A percentile compares a stretch with the other conserved stretches of the same genome.
phyloP scores from a whole-genome alignment of 1,140 invertebrate species.

The Scaptomyza hsui region DNA sequence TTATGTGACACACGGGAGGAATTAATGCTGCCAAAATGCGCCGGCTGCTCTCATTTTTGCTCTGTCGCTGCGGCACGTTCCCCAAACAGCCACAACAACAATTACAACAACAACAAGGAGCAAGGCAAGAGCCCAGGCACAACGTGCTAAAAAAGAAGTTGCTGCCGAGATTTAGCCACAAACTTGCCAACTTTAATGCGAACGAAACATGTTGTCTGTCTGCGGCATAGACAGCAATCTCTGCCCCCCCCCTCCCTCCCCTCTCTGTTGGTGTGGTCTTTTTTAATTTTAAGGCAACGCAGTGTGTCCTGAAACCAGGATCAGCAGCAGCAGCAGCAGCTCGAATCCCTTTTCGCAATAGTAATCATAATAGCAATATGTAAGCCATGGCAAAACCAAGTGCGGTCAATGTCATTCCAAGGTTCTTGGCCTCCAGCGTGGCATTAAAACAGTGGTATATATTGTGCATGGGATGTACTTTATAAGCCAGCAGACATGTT shows the following conservation, averaged over 20 bases:
- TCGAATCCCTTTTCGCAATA: conserved; percentile 12
- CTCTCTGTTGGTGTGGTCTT: background rate
- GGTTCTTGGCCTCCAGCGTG: background rate
- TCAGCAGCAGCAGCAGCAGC: background rate
- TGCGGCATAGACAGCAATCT: background rate
- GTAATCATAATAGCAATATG: conserved; percentile 42
- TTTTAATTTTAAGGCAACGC: conserved; percentile 21
- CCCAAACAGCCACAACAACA: conserved; percentile 56
- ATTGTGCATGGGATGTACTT: background rate
- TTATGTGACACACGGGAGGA: conserved; percentile 76
- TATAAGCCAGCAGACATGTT: no score
- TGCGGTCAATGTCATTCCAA: conserved; percentile 21
- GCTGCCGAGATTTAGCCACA: conserved; percentile 42
- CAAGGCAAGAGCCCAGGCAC: background rate
- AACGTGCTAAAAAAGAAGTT: conserved; percentile 32
- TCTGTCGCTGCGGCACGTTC: conserved; percentile 54
- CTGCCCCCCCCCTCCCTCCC: background rate
- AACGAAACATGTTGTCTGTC: conserved; percentile 15
- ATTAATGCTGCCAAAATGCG: conserved; percentile 76
- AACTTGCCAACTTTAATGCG: conserved; percentile 39
- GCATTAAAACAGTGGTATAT: background rate
- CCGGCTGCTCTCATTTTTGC: conserved; percentile 48
- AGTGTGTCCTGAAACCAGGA: background rate
- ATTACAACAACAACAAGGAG: conserved; percentile 8
- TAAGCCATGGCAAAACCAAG: conserved; percentile 16